Base-by-base conservation (phyloP, 1,140 invertebrate species). In the Panulirus ornatus region DNA sequence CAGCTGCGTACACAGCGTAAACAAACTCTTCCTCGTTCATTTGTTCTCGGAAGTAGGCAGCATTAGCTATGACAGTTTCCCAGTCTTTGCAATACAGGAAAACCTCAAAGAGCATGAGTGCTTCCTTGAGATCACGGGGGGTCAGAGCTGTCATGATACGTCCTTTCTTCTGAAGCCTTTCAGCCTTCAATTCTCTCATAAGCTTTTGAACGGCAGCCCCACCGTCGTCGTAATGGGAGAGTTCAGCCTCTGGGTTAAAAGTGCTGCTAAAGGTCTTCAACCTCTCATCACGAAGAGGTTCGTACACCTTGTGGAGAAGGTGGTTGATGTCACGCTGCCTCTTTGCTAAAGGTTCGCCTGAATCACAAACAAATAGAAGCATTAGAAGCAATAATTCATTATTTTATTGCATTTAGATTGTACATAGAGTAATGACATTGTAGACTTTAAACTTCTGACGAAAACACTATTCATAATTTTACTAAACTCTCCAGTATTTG, bases 101-200 rank as follows among this genome's bases (percentile, higher is more conserved):
- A 9, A 75, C 87, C 3, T 89, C 38, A 30, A 42, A 42, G 16
- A 89, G 87, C 78, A 83, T 47, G 0, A 89, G 30, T 36, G 87
- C 87, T 58, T 89, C 78, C 44, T 83, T 47, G 6, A 63, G 42
- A 42, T 89, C 78, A 22, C 63, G 54, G n/a, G 8, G 16, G 40
- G 83, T 82, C 78, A 89, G 83, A 5, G 83, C 78, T 22, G 87
- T 83, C 66, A 89, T 83, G 63, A 63, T 83, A 40, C 73, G 78
- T 22, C 83, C 14, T 47, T 63, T 19, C 66, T 89, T 54, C 85
- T 79, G 36, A 9, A 88, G 75, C 6, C 34, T 22, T 51, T 88
- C 34, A 34, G 66, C 76, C 22, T 88, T 66, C 22, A 88, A n/a
- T 27, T 89, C 79, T 34, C 54, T n/a, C 44, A 83, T 51, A 19